Conservation (phyloP, 2,113 vertebrate genomes). For the Entomyzon cyanotis region DNA sequence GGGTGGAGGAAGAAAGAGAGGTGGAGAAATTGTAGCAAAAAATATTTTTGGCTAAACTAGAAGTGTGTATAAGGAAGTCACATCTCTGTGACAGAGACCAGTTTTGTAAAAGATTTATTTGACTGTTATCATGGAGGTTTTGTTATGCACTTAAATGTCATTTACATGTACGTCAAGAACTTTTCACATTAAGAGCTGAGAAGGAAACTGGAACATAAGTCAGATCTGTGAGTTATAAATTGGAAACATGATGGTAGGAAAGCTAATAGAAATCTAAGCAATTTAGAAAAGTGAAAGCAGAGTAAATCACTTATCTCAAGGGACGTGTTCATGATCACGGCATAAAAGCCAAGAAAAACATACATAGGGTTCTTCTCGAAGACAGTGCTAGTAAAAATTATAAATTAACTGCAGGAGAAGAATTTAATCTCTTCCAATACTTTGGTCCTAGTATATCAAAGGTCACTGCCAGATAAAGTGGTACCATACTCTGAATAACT, state of each 20-base stretch:
- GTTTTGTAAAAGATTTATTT: background rate
- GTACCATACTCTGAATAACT: background rate
- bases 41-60: background rate
- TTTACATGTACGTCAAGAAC: background rate
- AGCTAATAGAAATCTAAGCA: background rate
- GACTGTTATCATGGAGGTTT: background rate
- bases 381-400: background rate
- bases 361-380: background rate
- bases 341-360: background rate
- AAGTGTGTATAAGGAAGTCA: background rate
- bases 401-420: background rate
- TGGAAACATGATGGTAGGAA: background rate
- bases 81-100: background rate
- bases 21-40: background rate
- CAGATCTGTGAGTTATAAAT: background rate
- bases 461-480: background rate
- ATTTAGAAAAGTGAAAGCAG: background rate
- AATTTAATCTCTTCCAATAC: background rate
- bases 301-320: background rate
- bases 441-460: background rate
- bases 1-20: background rate
- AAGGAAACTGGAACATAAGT: background rate
- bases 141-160: background rate
- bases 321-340: background rate
- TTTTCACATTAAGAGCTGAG: background rate